A percentile compares a stretch with the other conserved stretches of the same genome.
phyloP scores from a whole-genome alignment of 2,113 vertebrate genomes.

The Anseranas semipalmata region DNA sequence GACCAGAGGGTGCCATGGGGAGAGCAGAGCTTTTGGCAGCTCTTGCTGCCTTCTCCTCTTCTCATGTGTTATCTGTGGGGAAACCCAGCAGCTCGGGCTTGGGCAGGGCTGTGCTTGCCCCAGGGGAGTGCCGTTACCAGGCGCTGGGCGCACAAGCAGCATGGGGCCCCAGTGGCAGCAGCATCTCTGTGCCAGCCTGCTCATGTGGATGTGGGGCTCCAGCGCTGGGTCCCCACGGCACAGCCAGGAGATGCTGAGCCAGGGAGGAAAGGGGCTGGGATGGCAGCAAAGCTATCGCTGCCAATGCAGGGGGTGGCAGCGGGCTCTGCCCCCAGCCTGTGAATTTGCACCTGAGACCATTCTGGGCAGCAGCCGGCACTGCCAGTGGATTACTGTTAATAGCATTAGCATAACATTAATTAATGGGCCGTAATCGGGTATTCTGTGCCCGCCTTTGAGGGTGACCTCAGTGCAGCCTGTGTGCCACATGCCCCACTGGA shows the following conservation, averaged over 20 bases:
- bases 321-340: not conserved
- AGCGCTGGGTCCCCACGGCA: not conserved
- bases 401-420: not conserved
- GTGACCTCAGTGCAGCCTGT: not conserved
- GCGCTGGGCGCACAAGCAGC: accelerated
- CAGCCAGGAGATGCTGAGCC: accelerated
- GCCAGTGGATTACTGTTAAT: not conserved
- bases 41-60: not conserved
- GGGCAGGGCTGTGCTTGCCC: not conserved
- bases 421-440: not conserved
- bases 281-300: not conserved
- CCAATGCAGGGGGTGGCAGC: not conserved
- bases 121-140: not conserved
- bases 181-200: not conserved
- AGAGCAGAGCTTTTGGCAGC: not conserved
- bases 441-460: not conserved
- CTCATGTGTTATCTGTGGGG: not conserved
- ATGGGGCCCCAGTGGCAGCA: not conserved
- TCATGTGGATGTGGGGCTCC: accelerated
- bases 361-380: not conserved
- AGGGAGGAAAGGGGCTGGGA: not conserved
- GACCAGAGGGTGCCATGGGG: not conserved
- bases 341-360: not conserved
- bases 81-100: not conserved
- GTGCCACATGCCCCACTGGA: not conserved